A percentile compares a stretch with the other conserved stretches of the same genome.
Conservation (phyloP, 1,140 invertebrate species). For the Drosophila arawakana region DNA sequence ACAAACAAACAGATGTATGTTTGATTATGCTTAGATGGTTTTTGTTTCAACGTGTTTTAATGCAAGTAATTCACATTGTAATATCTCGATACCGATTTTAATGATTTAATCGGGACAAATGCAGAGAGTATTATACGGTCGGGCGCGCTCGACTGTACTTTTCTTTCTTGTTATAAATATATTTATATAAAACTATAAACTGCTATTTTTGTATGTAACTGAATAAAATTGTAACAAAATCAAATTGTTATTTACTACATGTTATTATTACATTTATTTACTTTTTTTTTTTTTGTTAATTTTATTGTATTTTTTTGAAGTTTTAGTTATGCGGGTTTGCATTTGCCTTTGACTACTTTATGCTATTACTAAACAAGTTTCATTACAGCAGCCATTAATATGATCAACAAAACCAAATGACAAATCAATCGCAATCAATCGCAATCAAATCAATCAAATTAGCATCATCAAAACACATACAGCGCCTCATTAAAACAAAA, state of each 20-base stretch:
- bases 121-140: too few relatives aligned
- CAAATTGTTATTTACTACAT: conserved; percentile 53
- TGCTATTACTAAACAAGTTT: conserved; percentile 73
- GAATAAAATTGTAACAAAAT: conserved; percentile 73
- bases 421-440: conserved; percentile 22
- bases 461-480: conserved; percentile 58
- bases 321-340: conserved; percentile 35
- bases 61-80: too few relatives aligned
- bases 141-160: too few relatives aligned
- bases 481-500: conserved; percentile 57
- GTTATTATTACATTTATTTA: neutral
- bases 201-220: conserved; percentile 77
- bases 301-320: conserved; percentile 10
- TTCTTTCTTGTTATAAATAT: too few relatives aligned
- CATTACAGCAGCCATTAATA: conserved; percentile 66
- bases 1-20: too few relatives aligned
- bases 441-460: conserved; percentile 45
- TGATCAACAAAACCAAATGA: conserved; percentile 27
- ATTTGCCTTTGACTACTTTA: conserved; percentile 30
- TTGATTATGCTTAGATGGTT: too few relatives aligned
- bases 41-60: too few relatives aligned
- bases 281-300: conserved; percentile 3
- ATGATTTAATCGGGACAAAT: too few relatives aligned
- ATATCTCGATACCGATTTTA: too few relatives aligned
- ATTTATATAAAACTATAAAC: conserved; percentile 52